phyloP scores from a whole-genome alignment of 64 coral and sea anemone genomes.

The Montipora efflorescens region DNA sequence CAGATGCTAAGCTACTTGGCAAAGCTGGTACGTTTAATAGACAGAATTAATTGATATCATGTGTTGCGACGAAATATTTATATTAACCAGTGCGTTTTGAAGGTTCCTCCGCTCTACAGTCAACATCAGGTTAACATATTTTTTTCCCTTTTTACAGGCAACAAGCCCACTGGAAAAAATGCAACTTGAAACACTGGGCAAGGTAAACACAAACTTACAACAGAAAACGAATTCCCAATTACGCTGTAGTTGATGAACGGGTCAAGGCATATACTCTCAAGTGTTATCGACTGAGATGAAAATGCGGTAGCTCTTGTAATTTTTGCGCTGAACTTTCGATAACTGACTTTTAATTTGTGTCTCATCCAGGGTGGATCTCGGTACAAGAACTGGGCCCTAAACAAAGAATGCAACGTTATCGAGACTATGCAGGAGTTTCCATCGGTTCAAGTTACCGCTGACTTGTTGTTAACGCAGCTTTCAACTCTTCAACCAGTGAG shows the following conservation, averaged over 20 bases:
- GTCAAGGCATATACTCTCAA: not conserved
- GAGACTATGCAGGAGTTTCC: slow-evolving; percentile 69
- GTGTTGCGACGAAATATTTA: no score
- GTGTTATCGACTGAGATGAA: not conserved
- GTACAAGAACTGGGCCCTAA: slow-evolving; percentile 74
- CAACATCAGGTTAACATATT: not conserved
- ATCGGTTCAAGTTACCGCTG: slow-evolving; percentile 53
- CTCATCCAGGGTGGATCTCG: slow-evolving; percentile 45
- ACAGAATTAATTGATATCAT: no score
- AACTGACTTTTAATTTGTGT: not conserved
- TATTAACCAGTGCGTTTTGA: no score
- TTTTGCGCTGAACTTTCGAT: not conserved
- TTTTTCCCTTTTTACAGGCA: slow-evolving; percentile 8
- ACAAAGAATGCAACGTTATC: slow-evolving; percentile 48
- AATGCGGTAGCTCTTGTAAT: not conserved
- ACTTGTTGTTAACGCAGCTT: slow-evolving; percentile 72
- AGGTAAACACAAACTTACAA: not conserved
- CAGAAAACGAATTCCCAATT: no score
- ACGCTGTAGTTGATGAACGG: not conserved
- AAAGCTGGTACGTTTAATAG: slow-evolving; percentile 34
- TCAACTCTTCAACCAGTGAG: slow-evolving; percentile 76
- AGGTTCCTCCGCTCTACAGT: no score
- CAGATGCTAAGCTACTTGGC: slow-evolving; percentile 75
- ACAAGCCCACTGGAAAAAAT: slow-evolving; percentile 19
- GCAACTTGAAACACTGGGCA: slow-evolving; percentile 19